phyloP scores from a whole-genome alignment of 23 tunicate species.

The Halocynthia roretzi region DNA sequence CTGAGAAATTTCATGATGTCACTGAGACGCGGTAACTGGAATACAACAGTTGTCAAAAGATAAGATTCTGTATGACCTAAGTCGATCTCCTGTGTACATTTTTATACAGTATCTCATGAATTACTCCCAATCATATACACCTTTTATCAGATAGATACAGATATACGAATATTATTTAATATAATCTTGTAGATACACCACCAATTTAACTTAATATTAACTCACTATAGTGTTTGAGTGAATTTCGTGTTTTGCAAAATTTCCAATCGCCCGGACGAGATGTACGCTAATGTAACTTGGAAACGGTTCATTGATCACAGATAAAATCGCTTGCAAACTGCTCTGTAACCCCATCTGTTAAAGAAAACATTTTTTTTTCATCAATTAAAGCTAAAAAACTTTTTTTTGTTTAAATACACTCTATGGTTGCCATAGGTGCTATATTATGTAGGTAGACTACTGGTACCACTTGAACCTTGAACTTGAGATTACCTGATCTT shows the following conservation, averaged over 20 bases:
- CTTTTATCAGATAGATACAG: too few species aligned
- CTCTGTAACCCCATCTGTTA: constrained; percentile 56
- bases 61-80: too few species aligned
- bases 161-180: background rate
- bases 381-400: background rate
- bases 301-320: constrained; percentile 10
- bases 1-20: too few species aligned
- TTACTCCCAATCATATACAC: too few species aligned
- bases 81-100: too few species aligned
- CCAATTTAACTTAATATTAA: background rate
- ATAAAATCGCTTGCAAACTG: constrained; percentile 39
- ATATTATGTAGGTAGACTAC: background rate
- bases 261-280: constrained; percentile 45
- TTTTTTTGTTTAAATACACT: background rate
- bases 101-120: too few species aligned
- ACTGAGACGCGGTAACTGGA: too few species aligned
- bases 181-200: background rate
- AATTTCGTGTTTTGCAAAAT: constrained; percentile 43
- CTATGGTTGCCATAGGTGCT: background rate
- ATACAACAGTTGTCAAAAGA: too few species aligned
- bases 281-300: constrained; percentile 64
- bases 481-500: constrained; percentile 91
- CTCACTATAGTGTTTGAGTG: constrained; percentile 51
- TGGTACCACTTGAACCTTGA: background rate
- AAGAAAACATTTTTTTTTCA: background rate